Base-by-base conservation (phyloP, 2,797 vertebrate genomes). In the Mionectes olivaceus region DNA sequence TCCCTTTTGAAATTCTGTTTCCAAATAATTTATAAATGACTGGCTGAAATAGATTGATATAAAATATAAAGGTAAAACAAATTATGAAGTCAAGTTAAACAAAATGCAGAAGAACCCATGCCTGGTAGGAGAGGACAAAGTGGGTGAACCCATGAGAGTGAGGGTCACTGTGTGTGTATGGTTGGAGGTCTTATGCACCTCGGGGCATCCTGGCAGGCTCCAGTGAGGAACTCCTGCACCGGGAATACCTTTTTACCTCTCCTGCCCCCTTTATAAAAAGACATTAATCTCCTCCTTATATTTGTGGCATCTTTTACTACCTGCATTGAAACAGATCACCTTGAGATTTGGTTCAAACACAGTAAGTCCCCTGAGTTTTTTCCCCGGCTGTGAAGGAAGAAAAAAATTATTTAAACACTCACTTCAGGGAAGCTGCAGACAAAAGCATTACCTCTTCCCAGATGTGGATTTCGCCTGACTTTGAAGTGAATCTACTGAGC, bases 401-500 rank as follows among this genome's bases (percentile, higher is more conserved):
- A 95, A 82, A 95, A 93, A 92, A 75, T 11, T 79, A 71, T 90
- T 94, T 96, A 94, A 95, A 93, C 70, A 93, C 65, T 92, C 57
- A 85, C 83, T 94, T 95, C 90, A 88, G 90, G 94, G 92, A 89
- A 90, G 90, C 73, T 85, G 74, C 85, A 96, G 90, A 96, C 89
- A 94, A 96, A 94, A 56, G 60, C 83, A 93, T 82, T 91, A 77
- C 83, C 49, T 91, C 96, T 96, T 93, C 90, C 89, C 94, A 94
- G 86, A 89, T 96, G 92, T 94, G 83, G 79, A 95, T 96, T 96
- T 93, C 95, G 79, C 65, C 67, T 94, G 83, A 81, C 94, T 96
- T 97, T 96, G 94, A 97, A 96, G 90, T 89, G 74, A 94, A 95
- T 93, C 92, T 89, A 73, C 64, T 88, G 79, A 97, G 89, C 59